Evolutionary conservation across 2,113 vertebrate species (phyloP).

Genomic region (Gymnarchus niloticus): DNA sequence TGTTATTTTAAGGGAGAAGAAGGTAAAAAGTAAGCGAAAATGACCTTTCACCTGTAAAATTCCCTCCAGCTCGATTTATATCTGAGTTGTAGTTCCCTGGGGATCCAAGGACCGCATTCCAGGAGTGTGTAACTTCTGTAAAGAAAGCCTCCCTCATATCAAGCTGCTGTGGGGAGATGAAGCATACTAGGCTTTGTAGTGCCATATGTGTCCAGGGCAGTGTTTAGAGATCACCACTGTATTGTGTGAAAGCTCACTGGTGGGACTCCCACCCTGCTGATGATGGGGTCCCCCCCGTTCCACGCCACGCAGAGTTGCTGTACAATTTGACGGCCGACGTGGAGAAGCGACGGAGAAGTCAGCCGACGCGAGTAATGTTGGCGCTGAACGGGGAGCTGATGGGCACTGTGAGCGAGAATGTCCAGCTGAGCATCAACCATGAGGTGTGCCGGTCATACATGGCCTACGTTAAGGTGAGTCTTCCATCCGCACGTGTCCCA

Average conservation of each 20-base stretch:
- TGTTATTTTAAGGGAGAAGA: not conserved
- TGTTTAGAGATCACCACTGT: not conserved
- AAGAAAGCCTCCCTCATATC: not conserved
- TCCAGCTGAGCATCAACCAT: constrained; percentile 67
- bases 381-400: constrained; percentile 72
- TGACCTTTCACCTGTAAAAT: constrained; percentile 10
- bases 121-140: not conserved
- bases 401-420: constrained; percentile 68
- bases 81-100: not conserved
- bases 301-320: constrained; percentile 68
- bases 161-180: not conserved
- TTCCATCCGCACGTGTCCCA: not conserved
- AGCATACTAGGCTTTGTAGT: not conserved
- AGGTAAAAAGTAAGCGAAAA: not conserved
- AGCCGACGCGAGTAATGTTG: constrained; percentile 79
- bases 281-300: constrained; percentile 20
- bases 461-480: constrained; percentile 74
- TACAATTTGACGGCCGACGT: constrained; percentile 88
- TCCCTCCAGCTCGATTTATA: not conserved
- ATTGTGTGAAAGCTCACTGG: not conserved
- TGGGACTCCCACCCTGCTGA: not conserved
- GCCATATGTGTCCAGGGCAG: not conserved
- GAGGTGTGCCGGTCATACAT: constrained; percentile 75
- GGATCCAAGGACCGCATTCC: not conserved
- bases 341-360: constrained; percentile 77